Evolutionary conservation across 2,888 invertebrate genomes (phyloP).

Genomic region (Scaptomyza polygonia): DNA sequence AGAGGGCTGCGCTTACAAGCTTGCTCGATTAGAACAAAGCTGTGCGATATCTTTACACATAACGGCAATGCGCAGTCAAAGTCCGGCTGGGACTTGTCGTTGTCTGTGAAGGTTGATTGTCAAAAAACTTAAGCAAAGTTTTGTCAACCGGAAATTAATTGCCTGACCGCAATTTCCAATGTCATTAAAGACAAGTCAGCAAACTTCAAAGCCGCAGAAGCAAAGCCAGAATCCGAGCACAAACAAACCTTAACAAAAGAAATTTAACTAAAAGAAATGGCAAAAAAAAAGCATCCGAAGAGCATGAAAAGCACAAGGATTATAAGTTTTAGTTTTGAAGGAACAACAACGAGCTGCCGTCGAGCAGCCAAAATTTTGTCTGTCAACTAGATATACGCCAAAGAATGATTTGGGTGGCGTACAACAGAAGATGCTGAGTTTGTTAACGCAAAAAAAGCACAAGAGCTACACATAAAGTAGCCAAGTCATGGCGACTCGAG

Average conservation of each 20-base stretch:
- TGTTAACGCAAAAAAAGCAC: slow-evolving; percentile 74
- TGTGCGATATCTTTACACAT: slow-evolving; percentile 47
- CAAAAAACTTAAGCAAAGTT: slow-evolving; percentile 72
- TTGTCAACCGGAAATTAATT: slow-evolving; percentile 79
- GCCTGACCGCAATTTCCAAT: slow-evolving; percentile 81
- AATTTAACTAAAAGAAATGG: slow-evolving; percentile 55
- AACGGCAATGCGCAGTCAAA: slow-evolving; percentile 39
- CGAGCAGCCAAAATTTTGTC: slow-evolving; percentile 55
- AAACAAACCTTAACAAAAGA: slow-evolving; percentile 43
- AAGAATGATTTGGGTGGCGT: slow-evolving; percentile 41
- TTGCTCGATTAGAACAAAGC: slow-evolving; percentile 58
- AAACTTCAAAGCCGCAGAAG: slow-evolving; percentile 68
- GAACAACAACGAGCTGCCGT: slow-evolving; percentile 32
- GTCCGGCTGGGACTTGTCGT: slow-evolving; percentile 3
- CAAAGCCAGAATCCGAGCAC: slow-evolving; percentile 10
- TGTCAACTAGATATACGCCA: slow-evolving; percentile 61
- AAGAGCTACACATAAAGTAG: slow-evolving; percentile 66
- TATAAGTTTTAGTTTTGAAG: slow-evolving; percentile 67
- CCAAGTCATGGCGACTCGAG: slow-evolving; percentile 13
- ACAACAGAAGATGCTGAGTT: slow-evolving; percentile 72
- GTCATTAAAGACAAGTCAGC: slow-evolving; percentile 74
- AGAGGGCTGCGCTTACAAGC: slow-evolving; percentile 44
- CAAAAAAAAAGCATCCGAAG: slow-evolving; percentile 46
- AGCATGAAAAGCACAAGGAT: slow-evolving; percentile 51
- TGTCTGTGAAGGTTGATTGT: slow-evolving; percentile 26